phyloP scores from a whole-genome alignment of 1,140 invertebrate genomes.

The Laupala kohalensis region DNA sequence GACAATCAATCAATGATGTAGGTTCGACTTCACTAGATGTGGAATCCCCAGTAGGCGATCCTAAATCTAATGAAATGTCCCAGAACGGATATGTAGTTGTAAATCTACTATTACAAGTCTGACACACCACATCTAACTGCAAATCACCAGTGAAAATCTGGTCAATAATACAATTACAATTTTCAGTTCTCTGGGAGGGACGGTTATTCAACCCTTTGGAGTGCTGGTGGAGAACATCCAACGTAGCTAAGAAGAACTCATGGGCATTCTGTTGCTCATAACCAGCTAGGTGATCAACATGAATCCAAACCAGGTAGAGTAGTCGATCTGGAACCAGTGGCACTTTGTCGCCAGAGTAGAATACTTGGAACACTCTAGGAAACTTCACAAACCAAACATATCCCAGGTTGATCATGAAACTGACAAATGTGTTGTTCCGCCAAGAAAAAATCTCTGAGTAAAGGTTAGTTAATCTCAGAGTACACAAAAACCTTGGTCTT shows the following conservation, averaged over 20 bases:
- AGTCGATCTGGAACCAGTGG: slow-evolving; percentile 80
- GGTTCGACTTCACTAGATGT: slow-evolving; percentile 1
- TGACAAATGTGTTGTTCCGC: no score
- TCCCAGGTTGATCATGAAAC: no score
- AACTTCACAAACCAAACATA: no score
- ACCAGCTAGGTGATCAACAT: slow-evolving; percentile 86
- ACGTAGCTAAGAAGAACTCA: slow-evolving; percentile 92
- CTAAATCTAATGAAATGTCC: slow-evolving; percentile 91
- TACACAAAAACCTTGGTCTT: no score
- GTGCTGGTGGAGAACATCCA: slow-evolving; percentile 84
- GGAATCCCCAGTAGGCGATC: no score
- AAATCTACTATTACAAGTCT: slow-evolving; percentile 64
- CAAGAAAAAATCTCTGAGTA: no score
- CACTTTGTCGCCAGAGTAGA: slow-evolving; percentile 79
- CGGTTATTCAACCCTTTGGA: slow-evolving; percentile 35
- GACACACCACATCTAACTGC: slow-evolving; percentile 94
- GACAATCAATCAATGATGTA: slow-evolving; percentile 73
- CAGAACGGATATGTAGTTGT: slow-evolving; percentile 95
- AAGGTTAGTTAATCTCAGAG: no score
- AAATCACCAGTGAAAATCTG: slow-evolving; percentile 92
- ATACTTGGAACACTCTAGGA: slow-evolving; percentile 40
- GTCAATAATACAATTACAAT: slow-evolving; percentile 94
- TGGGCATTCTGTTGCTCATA: slow-evolving; percentile 98
- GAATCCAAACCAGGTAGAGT: slow-evolving; percentile 91
- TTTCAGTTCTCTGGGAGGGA: slow-evolving; percentile 37